These are phyloP conservation scores for Okapia johnstoni DNA, from an alignment of 2,113 vertebrate genomes.

Conservation along the genomic window DNA sequence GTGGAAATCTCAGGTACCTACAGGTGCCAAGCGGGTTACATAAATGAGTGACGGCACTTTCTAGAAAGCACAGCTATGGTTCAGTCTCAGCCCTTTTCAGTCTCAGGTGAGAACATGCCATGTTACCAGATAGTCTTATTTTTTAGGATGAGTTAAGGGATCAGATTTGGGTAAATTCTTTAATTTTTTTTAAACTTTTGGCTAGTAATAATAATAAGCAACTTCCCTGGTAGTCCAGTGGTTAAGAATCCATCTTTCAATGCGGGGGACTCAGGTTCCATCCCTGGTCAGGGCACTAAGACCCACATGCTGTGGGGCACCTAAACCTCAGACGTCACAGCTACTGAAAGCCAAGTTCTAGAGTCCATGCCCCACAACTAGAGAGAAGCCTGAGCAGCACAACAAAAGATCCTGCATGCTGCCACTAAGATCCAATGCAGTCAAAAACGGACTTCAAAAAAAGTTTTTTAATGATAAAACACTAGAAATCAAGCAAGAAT, in stretches of 20 bases:
- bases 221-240: neutral
- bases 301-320: neutral
- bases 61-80: neutral
- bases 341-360: neutral
- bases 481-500: neutral
- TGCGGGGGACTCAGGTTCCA: neutral
- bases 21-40: neutral
- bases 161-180: neutral
- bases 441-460: neutral
- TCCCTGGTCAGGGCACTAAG: neutral
- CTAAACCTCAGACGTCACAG: neutral
- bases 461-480: neutral
- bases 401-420: neutral
- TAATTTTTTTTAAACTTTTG: neutral
- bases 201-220: neutral
- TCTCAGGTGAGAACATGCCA: neutral
- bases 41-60: neutral
- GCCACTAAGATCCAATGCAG: neutral
- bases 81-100: no score
- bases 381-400: accelerated
- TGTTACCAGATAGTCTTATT: neutral
- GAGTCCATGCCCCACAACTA: neutral
- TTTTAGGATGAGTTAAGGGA: neutral
- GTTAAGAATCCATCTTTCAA: neutral
- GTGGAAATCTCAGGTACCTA: neutral